Conservation (phyloP, 2,797 vertebrate species). For the Girardinus metallicus region DNA sequence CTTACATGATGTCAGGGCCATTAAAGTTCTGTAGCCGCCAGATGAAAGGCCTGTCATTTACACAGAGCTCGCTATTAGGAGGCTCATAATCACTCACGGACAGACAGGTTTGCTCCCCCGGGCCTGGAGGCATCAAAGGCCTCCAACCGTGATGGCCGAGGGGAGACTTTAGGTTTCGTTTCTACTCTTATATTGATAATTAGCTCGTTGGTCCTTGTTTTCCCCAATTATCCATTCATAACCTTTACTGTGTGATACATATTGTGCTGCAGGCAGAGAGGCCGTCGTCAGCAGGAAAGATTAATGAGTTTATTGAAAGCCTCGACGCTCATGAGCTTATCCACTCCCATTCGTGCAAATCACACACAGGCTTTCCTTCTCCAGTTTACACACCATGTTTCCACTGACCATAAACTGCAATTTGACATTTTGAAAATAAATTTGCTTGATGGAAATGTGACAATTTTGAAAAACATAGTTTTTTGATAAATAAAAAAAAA, state of each 20-base stretch:
- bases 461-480: no score
- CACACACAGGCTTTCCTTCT: slow-evolving; percentile 55
- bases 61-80: slow-evolving; percentile 61
- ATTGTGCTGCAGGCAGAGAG: slow-evolving; percentile 1
- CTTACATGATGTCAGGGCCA: slow-evolving; percentile 77
- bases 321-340: slow-evolving; percentile 11
- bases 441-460: no score
- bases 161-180: background rate
- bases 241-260: background rate
- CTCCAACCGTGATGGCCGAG: background rate
- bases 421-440: no score
- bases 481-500: no score
- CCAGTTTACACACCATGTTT: slow-evolving; percentile 35
- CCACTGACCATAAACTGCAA: no score
- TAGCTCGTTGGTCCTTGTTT: background rate
- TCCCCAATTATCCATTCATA: slow-evolving; percentile 4
- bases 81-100: slow-evolving; percentile 61
- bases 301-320: slow-evolving; percentile 27
- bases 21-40: slow-evolving; percentile 74
- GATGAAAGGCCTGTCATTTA: slow-evolving; percentile 75
- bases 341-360: slow-evolving; percentile 23
- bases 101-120: slow-evolving; percentile 54
- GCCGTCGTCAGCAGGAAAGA: slow-evolving; percentile 14
- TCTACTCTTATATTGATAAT: slow-evolving; percentile 3
- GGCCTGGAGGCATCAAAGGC: slow-evolving; percentile 41